Evolutionary conservation across 2,888 invertebrate species (phyloP), one percentile per base, ranked within the genome.

Genomic region (Hesperia comma): DNA sequence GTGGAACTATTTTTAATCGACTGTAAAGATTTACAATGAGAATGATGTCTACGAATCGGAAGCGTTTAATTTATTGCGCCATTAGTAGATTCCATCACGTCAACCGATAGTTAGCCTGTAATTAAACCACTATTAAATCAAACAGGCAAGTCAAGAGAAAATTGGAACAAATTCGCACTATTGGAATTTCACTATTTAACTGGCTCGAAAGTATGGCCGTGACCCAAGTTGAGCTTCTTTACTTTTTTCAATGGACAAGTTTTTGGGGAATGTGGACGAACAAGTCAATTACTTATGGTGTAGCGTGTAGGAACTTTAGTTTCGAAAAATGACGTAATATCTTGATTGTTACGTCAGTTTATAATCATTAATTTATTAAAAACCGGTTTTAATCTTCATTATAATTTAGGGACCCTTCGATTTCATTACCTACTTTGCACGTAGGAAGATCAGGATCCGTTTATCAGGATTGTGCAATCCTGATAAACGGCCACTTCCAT

Each of bases 1-100:
- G 37, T 37, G 37, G 37, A 3, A 37, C 37, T 17, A 46, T 17
- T 17, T 19, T 17, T 19, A 51, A 51, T 14, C 14, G 21, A 51
- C 7, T 32, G 14, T 53, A 32, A 53, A 32, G 14, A n/a, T 32
- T 53, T 53, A 6, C 32, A 53, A 17, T 14, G 12, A 51, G 6
- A 51, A 37, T 33, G 43, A 26, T 56, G 19, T 40, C 10, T 26
- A 15, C 19, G 40, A 61, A 32, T 17, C 49, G 17, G 40, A 51
- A 57, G 17, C 46, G 26, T 12, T 63, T 21, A 37, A 49, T 14
- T 57, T 49, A 40, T 57, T 40, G 26, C 49, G 14, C 37, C 56
- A 56, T 63, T 63, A 21, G 63, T 40, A 40, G 46, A 56, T 46
- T 43, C 26, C 63, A 49, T 43, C 54, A 55, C 43, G 21, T 15